Evolutionary conservation across 2,797 vertebrate species (phyloP), one percentile per base, ranked within the genome.

Genomic region (Linurgus olivaceus): DNA sequence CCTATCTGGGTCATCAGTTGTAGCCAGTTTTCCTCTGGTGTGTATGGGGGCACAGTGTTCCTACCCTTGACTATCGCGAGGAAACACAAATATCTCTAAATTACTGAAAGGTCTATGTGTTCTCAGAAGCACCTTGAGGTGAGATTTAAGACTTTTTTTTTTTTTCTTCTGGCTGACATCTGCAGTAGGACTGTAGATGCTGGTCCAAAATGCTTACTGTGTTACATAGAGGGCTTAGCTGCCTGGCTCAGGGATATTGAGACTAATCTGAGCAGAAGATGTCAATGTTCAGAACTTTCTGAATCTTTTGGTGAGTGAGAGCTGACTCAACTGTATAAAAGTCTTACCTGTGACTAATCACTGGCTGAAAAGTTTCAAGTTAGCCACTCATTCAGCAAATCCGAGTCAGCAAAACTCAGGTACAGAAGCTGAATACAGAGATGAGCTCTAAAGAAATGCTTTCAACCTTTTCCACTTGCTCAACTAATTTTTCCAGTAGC

Each of bases 291-390:
- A 77, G 42, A 77, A 48, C 14, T 86, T 71, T 70, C 42, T 55
- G 57, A 62, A 76, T 68, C 40, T 92, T 86, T 65, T 59, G 16
- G 33, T 75, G 26, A 58, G 65, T 38, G 52, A 82, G 10, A 66
- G 47, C 29, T 65, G 55, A 86, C 58, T 80, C 91, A 88, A 59
- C 33, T 70, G 21, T 81, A 80, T 67, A 44, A 52, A 91, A 75
- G 52, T 48, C 63, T 90, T 90, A 80, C 62, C 57, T 93, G 62
- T 88, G 87, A 81, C 76, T 93, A 74, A 93, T 74, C 28, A 19
- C 25, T 42, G 45, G 9, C 52, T 90, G 85, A 67, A 86, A 86
- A 67, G 40, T 78, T 93, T 86, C 44, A 55, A 33, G 20, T 50
- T 70, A 80, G 38, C 18, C 40, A 52, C 35, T 71, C 62, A 67